Base-by-base conservation (phyloP, 2,888 invertebrate genomes). In the Serripes groenlandicus region DNA sequence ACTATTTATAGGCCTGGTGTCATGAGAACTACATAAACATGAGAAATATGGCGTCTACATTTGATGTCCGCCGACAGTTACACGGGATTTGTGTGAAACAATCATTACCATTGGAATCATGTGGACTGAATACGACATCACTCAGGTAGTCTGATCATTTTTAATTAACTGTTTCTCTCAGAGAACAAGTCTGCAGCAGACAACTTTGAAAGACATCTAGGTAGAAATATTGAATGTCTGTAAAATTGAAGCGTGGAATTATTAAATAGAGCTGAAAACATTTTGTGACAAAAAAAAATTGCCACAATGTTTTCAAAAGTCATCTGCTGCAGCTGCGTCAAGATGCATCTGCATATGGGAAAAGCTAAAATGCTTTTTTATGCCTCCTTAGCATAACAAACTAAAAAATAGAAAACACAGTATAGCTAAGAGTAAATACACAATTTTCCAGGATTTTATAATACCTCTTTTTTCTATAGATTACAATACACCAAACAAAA, bases 11-110 rank as follows among this genome's bases (percentile, higher is more conserved):
- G 96, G 95, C 96, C 94, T 98, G 98, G 98, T 98, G 98, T 93
- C 97, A 96, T 92, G 98, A 98, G 89, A 98, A 99, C 95, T 98
- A 96, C 93, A 95, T 99, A 70, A 97, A 98, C 93, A 95, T 96
- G 83, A 96, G 98, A 88, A 98, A 98, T 95, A 96, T 99, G 92
- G 95, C 96, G 56, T 97, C 97, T 92, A 98, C 97, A 0, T 95
- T 95, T 62, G 97, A 98, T 89, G 97, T 99, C 2, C 96, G 98
- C 68, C 96, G 96, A 72, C 99, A 99, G 94, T 95, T 99, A 82
- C 94, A 96, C 18, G 96, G 96, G 34, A 96, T 98, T 64, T 97
- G 97, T 91, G 95, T 95, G 83, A 95, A 96, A 88, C 95, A 96
- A 68, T 96, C 96, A 69, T 94, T 98, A 88, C 94, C 95, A 1